Evolutionary conservation across 2,888 invertebrate genomes (phyloP).

Genomic region (Cantharis nigra): DNA sequence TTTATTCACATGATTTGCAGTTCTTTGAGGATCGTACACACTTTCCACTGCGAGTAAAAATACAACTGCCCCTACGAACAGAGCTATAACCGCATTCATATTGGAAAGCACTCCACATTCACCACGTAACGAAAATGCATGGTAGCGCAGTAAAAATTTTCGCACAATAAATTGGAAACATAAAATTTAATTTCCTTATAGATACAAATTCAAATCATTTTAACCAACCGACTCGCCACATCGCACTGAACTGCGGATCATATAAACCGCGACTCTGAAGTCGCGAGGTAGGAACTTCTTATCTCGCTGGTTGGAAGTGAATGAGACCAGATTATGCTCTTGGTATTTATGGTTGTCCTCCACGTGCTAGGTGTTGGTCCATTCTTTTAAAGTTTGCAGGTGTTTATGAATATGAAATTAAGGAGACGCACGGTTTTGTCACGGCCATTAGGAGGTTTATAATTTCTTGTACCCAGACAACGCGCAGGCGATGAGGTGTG

Average conservation of each 20-base stretch:
- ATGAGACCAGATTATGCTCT: slow-evolving; percentile 25
- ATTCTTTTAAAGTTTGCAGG: slow-evolving; percentile 18
- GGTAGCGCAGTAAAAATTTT: background rate
- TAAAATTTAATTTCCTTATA: background rate
- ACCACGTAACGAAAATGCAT: slow-evolving; percentile 16
- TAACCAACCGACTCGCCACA: slow-evolving; percentile 26
- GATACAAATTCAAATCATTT: slow-evolving; percentile 7
- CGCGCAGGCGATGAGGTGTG: slow-evolving; percentile 5
- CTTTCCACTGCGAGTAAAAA: slow-evolving; percentile 18
- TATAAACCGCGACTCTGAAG: slow-evolving; percentile 22
- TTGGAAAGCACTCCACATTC: slow-evolving; percentile 9
- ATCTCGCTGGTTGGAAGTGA: slow-evolving; percentile 22
- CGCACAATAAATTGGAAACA: background rate
- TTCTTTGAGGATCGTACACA: slow-evolving; percentile 8
- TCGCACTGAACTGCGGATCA: slow-evolving; percentile 29
- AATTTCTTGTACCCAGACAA: background rate
- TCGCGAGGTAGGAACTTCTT: slow-evolving; percentile 30
- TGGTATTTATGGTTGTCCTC: slow-evolving; percentile 27
- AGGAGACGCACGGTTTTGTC: slow-evolving; percentile 8
- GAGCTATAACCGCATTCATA: slow-evolving; percentile 20
- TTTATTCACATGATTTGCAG: slow-evolving; percentile 13
- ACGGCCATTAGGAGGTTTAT: slow-evolving; percentile 5
- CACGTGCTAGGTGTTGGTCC: slow-evolving; percentile 23
- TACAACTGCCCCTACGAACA: slow-evolving; percentile 21
- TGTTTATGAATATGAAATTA: slow-evolving; percentile 17